These are phyloP conservation scores for Drosophila colorata DNA, from an alignment of 2,888 invertebrate species.

Conservation along the genomic window DNA sequence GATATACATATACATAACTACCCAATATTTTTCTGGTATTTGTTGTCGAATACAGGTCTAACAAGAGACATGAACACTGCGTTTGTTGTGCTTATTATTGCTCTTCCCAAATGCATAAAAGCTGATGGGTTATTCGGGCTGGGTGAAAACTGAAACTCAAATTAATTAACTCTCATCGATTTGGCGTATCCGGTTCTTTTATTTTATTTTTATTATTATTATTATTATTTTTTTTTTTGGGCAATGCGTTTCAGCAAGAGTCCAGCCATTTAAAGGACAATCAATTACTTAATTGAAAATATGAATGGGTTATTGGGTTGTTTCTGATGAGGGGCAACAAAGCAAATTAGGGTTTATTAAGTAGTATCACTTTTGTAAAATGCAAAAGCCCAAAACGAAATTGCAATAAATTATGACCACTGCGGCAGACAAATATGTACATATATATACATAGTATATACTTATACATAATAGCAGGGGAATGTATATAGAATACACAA, in stretches of 20 bases:
- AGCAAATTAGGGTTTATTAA: conserved; percentile 38
- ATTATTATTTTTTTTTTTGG: background rate
- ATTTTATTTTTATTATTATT: background rate
- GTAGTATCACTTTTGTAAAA: conserved; percentile 31
- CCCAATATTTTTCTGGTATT: conserved; percentile 12
- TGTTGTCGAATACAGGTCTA: conserved; percentile 10
- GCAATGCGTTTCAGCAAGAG: conserved; percentile 6
- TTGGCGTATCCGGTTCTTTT: conserved; percentile 30
- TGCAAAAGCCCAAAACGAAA: conserved; percentile 21
- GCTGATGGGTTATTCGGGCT: conserved; percentile 34
- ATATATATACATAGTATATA: background rate
- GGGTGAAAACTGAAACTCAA: conserved; percentile 51
- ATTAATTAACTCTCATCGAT: conserved; percentile 77
- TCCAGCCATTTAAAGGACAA: conserved; percentile 55
- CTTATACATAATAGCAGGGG: background rate
- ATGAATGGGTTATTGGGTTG: conserved; percentile 25
- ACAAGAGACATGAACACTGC: background rate
- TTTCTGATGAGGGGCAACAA: conserved; percentile 4
- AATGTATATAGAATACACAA: too few relatives aligned
- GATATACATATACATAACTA: background rate
- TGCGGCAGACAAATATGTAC: conserved; percentile 1
- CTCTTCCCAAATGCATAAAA: conserved; percentile 50
- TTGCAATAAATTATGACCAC: conserved; percentile 42
- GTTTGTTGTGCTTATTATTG: conserved; percentile 8
- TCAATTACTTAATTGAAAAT: conserved; percentile 77